These are phyloP conservation scores for Euthynnus affinis DNA, from an alignment of 2,797 vertebrate species.

Conservation along the genomic window DNA sequence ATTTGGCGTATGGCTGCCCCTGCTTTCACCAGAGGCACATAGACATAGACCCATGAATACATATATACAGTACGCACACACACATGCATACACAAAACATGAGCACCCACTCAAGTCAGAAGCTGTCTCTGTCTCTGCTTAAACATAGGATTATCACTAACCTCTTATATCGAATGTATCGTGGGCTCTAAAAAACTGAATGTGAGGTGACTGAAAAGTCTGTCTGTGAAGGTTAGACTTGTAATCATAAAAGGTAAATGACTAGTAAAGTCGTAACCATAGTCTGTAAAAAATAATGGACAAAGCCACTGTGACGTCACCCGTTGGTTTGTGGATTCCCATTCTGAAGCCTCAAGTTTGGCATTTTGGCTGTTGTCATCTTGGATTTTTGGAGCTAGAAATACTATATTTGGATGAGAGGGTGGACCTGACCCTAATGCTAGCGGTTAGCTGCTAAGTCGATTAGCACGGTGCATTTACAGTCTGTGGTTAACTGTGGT, in stretches of 20 bases:
- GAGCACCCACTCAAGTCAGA: slow-evolving; percentile 45
- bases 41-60: slow-evolving; percentile 18
- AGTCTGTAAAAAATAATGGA: no score
- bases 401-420: no score
- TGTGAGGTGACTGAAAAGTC: slow-evolving; percentile 46
- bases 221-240: slow-evolving; percentile 8
- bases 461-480: no score
- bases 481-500: no score
- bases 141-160: slow-evolving; percentile 66
- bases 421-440: no score
- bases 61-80: neutral
- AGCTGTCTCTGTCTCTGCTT: slow-evolving; percentile 63
- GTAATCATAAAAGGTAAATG: slow-evolving; percentile 15
- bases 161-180: slow-evolving; percentile 44
- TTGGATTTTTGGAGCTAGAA: no score
- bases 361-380: no score
- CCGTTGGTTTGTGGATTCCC: no score
- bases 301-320: no score
- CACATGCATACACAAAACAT: slow-evolving; percentile 19
- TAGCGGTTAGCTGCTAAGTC: no score
- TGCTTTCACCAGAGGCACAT: slow-evolving; percentile 55
- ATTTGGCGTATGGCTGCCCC: slow-evolving; percentile 66
- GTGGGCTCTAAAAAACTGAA: slow-evolving; percentile 7
- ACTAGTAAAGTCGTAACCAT: neutral
- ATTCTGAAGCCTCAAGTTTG: no score